Evolutionary conservation across 2,888 invertebrate species (phyloP), one percentile per base, ranked within the genome.

Genomic region (Congeria kusceri): DNA sequence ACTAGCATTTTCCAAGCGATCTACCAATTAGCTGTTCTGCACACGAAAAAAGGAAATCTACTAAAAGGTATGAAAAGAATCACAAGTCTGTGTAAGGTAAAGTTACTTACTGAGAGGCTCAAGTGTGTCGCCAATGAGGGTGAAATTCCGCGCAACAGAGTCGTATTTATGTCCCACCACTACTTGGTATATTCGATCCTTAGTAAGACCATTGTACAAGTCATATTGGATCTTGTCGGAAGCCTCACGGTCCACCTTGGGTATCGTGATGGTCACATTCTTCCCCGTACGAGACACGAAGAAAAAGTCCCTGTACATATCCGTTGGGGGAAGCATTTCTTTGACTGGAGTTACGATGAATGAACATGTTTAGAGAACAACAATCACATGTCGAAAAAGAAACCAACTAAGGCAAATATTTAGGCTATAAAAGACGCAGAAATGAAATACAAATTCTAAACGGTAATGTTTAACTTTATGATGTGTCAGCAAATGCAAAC

Each of bases 201-300:
- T 57, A 39, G 61, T 79, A 23, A 70, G 28, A 3, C 20, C 9
- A 27, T 70, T 28, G 32, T 68, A 69, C 3, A 32, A 13, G 3
- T 68, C 32, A 29, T 72, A 68, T 15, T 20, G 18, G 2, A 47
- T 25, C 3, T 67, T 49, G 3, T 20, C 11, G 1, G 58, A 39
- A 0, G 49, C 27, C 0, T 56, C 70, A 3, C 23, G 46, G 9
- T 59, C 49, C 1, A 73, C 62, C 0, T 65, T 47, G 18, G 83
- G 83, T 15, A 83, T 59, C 2, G 27, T 25, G 15, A 83, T 70
- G 13, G 67, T 63, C 67, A 79, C 44, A 20, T 73, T 66, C 49
- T 70, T 79, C 0, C 39, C 64, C 3, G 29, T 23, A 9, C 0
- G 18, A 20, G 69, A 61, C 11, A 69, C 23, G 15, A 11, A 2